Percentiles rank a stretch among this genome's conserved stretches.
phyloP scores from a whole-genome alignment of 2,113 vertebrate species.

The Miniopterus natalensis region DNA sequence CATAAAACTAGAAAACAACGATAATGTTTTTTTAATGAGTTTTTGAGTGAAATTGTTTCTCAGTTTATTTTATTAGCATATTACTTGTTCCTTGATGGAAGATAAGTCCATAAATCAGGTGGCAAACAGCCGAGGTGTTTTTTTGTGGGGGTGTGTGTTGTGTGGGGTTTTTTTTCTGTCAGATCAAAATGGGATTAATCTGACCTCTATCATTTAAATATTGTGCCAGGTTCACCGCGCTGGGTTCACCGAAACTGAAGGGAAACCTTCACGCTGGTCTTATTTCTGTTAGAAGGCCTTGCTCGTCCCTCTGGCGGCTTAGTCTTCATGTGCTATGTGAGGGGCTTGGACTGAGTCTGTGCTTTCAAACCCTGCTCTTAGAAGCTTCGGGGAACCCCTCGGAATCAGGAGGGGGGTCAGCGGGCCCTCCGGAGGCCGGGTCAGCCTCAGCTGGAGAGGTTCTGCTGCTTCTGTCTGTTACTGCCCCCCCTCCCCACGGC shows the following conservation, averaged over 20 bases:
- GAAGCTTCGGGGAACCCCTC: background rate
- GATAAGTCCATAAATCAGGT: background rate
- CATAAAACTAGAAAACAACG: background rate
- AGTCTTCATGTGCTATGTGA: background rate
- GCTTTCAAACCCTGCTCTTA: background rate
- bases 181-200: background rate
- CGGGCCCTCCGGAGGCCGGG: background rate
- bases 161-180: background rate
- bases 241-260: background rate
- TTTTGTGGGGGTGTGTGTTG: no score
- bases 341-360: background rate
- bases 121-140: background rate
- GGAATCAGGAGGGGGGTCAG: background rate
- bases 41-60: slow-evolving; percentile 24
- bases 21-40: background rate
- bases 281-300: background rate
- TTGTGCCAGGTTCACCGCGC: background rate
- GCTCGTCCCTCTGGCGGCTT: background rate
- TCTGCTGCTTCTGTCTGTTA: background rate
- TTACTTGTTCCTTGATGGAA: background rate
- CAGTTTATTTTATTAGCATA: background rate
- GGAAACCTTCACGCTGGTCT: background rate
- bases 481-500: no score
- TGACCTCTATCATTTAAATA: background rate
- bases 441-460: background rate